Evolutionary conservation across 2,888 invertebrate genomes (phyloP).

Genomic region (Synergus japonicus): DNA sequence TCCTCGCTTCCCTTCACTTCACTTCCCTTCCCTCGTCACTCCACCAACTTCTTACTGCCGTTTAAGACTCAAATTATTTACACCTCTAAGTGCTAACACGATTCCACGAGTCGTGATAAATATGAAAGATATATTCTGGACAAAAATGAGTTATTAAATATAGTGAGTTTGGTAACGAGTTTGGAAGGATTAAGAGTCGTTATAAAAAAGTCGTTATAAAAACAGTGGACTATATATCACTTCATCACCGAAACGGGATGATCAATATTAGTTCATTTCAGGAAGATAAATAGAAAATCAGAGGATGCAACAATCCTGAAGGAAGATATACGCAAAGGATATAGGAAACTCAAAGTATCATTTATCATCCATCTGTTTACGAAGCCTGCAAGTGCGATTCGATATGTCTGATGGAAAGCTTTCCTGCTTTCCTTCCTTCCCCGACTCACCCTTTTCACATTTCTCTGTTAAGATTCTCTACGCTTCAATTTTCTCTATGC

Average conservation of each 20-base stretch:
- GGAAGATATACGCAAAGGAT: not conserved
- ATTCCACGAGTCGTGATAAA: not conserved
- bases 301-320: not conserved
- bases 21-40: no score
- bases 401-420: slow-evolving; percentile 65
- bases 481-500: slow-evolving; percentile 5
- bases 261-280: no score
- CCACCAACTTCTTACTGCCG: not conserved
- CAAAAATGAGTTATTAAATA: not conserved
- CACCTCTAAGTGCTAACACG: not conserved
- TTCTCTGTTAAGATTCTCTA: not conserved
- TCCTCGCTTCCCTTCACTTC: not conserved
- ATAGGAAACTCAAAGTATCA: slow-evolving; percentile 55
- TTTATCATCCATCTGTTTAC: slow-evolving; percentile 66
- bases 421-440: slow-evolving; percentile 28
- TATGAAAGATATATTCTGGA: not conserved
- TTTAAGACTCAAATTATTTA: not conserved
- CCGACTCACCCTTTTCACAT: not conserved
- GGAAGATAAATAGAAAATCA: not conserved
- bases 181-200: not conserved
- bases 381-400: slow-evolving; percentile 64
- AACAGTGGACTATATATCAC: no score
- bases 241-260: no score
- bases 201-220: no score
- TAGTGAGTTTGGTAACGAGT: not conserved